Percentiles rank a stretch among this genome's conserved stretches.
Conservation (phyloP, 1,140 invertebrate species). For the Ips nitidus region DNA sequence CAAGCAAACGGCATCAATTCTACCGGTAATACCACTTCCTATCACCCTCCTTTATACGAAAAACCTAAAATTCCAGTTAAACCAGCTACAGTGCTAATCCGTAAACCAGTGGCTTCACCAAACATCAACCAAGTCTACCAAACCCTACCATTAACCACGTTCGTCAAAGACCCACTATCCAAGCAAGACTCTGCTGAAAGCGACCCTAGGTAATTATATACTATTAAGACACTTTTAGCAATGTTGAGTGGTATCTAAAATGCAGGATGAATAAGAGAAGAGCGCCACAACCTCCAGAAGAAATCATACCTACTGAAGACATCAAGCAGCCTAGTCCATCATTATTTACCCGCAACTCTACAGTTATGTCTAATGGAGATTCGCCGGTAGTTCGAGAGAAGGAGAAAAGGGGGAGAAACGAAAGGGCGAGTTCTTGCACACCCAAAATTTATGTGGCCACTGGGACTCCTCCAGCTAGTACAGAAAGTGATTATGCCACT, state of each 20-base stretch:
- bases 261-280: constrained; percentile 50
- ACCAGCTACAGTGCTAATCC: constrained; percentile 52
- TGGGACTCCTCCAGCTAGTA: constrained; percentile 10
- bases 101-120: constrained; percentile 36
- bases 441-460: constrained; percentile 55
- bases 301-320: constrained; percentile 44
- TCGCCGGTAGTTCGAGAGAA: constrained; percentile 72
- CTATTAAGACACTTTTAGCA: not conserved
- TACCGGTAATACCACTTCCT: constrained; percentile 43
- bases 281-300: constrained; percentile 67
- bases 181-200: too few species aligned
- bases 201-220: not conserved
- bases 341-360: constrained; percentile 32
- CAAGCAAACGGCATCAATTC: constrained; percentile 45
- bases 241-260: not conserved
- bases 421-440: constrained; percentile 62
- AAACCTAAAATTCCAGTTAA: constrained; percentile 68
- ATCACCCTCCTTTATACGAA: constrained; percentile 55
- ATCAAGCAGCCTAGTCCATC: constrained; percentile 46
- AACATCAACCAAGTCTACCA: constrained; percentile 39
- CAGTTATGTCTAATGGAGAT: constrained; percentile 57
- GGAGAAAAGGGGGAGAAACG: constrained; percentile 67
- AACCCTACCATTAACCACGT: constrained; percentile 39
- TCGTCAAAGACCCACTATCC: too few species aligned
- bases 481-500: constrained; percentile 49